Percentiles rank a stretch among this genome's conserved stretches.
These are phyloP conservation scores for Pygoscelis antarcticus DNA, from an alignment of 2,113 vertebrate species.

Conservation along the genomic window DNA sequence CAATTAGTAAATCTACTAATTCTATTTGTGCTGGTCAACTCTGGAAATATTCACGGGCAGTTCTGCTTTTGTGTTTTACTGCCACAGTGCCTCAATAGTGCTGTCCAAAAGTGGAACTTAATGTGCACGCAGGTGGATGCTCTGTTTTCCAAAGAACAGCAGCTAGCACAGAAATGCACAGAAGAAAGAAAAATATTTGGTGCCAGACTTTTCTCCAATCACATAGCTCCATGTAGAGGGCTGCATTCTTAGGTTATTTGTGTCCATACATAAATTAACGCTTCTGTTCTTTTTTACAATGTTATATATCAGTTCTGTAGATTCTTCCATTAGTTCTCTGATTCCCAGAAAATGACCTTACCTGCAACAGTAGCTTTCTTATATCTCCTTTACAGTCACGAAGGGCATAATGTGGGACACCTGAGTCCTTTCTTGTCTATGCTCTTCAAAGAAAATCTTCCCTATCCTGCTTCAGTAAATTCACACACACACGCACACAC, in stretches of 20 bases:
- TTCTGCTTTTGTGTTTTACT: background rate
- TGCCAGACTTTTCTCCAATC: background rate
- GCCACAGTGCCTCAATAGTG: background rate
- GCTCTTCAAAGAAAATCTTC: background rate
- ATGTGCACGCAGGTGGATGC: background rate
- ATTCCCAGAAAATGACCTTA: background rate
- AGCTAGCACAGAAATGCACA: background rate
- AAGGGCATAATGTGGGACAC: background rate
- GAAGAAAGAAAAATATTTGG: background rate
- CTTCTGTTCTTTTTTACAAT: background rate
- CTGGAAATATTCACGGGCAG: background rate
- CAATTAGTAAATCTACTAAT: background rate
- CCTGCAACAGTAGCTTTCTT: background rate
- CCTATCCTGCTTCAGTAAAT: background rate
- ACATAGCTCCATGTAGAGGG: background rate
- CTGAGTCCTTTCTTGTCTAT: background rate
- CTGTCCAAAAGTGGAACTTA: background rate
- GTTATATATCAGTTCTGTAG: background rate
- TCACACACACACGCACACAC: background rate
- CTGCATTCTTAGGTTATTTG: background rate
- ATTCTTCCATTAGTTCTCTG: background rate
- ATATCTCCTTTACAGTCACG: background rate
- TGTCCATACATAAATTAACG: background rate
- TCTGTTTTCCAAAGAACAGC: background rate
- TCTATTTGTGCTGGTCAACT: background rate